These are phyloP conservation scores for Gymnoscelis rufifasciata DNA, from an alignment of 2,888 invertebrate species.

Conservation along the genomic window DNA sequence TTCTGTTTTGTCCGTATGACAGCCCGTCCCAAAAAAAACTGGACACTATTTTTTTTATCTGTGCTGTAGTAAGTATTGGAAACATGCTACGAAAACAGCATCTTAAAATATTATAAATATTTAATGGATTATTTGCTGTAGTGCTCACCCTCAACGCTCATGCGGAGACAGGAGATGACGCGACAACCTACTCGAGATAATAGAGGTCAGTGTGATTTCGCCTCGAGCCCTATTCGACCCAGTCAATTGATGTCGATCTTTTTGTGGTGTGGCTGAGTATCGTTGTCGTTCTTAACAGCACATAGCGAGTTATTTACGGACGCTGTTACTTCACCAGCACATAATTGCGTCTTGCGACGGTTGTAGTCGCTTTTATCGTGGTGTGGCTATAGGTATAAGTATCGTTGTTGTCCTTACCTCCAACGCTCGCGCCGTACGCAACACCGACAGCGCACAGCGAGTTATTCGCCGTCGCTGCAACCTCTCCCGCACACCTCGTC, in stretches of 20 bases:
- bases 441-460: constrained; percentile 97
- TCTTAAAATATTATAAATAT: too few relatives aligned
- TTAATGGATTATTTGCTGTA: too few relatives aligned
- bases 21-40: too few relatives aligned
- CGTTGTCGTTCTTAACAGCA: constrained; percentile 81
- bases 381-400: not conserved
- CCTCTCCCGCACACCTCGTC: constrained; percentile 97
- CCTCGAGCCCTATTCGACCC: too few relatives aligned
- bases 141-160: too few relatives aligned
- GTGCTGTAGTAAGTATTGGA: too few relatives aligned
- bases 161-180: too few relatives aligned
- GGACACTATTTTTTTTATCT: too few relatives aligned
- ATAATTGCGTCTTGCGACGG: constrained; percentile 91
- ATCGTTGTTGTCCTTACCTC: constrained; percentile 77
- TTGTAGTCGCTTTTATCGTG: not conserved
- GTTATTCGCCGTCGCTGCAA: constrained; percentile 98
- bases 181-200: too few relatives aligned
- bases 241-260: not conserved
- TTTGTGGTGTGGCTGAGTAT: not conserved
- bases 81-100: too few relatives aligned
- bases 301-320: constrained; percentile 97
- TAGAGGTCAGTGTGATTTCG: too few relatives aligned
- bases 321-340: constrained; percentile 98
- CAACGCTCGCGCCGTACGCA: constrained; percentile 96
- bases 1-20: too few relatives aligned